Base-by-base conservation (phyloP, 2,113 vertebrate genomes). In the Epinephelus lanceolatus region DNA sequence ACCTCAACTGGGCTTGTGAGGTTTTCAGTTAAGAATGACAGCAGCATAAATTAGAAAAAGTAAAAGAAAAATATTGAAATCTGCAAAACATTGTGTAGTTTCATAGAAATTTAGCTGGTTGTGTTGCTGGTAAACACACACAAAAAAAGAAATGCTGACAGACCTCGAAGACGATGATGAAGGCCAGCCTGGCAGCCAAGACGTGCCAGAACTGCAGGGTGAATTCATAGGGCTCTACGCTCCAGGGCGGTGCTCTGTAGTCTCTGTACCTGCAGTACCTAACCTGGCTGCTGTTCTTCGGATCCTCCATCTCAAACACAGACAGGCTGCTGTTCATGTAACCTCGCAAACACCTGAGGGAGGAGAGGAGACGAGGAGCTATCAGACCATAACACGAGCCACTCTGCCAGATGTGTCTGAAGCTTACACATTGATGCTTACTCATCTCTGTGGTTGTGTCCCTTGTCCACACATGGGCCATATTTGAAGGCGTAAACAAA, bases 161-260 rank as follows among this genome's bases (percentile, higher is more conserved):
- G 27, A 99, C 98, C 97, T 99, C 98, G 89, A 99, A 99, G 23
- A 99, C 98, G 3, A 99, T 99, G 78, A 99, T 99, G 95, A 99
- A 99, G 87, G 98, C 98, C 88, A 99, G 73, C 10, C 98, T 95
- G 61, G 98, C 98, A 83, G 98, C 98, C 47, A 99, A 92, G 71
- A 99, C 98, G 49, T 99, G 98, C 98, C 98, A 99, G 90, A 99
- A 99, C 79, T 99, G 98, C 78, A 99, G 93, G 33, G 98, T 99
- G 94, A 99, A 99, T 51, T 99, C 97, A 49, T 99, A 99, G 0
- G 97, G 98, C 56, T 93, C 94, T 1, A 94, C 85, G 83, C 96
- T 97, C 98, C 97, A 99, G 0, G 98, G 98, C 0, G 98, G 97
- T 0, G 96, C 97, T 95, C 98, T 96, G 92, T 99, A 99, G 92